Percentiles rank a stretch among this genome's conserved stretches.
Conservation (phyloP, 2,888 invertebrate species). For the Amblyteles armatorius region DNA sequence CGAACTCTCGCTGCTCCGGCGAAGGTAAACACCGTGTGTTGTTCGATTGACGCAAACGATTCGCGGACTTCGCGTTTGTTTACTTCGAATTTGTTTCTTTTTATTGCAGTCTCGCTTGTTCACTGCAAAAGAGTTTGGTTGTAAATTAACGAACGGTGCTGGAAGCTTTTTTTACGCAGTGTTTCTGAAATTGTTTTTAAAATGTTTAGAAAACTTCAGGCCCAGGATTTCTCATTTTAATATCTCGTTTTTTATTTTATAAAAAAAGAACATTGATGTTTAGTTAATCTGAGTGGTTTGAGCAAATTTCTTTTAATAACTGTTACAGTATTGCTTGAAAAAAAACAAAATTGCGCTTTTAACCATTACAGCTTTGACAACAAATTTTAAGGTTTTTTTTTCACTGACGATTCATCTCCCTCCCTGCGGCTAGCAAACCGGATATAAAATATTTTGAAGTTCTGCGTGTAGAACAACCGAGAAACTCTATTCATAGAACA, state of each 20-base stretch:
- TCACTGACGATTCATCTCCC: not conserved
- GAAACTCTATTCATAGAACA: conserved; percentile 51
- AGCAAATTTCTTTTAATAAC: too few relatives aligned
- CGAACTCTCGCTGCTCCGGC: not conserved
- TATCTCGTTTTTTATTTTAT: too few relatives aligned
- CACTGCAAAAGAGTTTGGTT: too few relatives aligned
- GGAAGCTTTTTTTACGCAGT: too few relatives aligned
- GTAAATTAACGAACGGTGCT: too few relatives aligned
- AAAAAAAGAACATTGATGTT: not conserved
- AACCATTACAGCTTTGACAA: not conserved
- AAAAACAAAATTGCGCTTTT: too few relatives aligned
- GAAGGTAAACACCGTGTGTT: conserved; percentile 11
- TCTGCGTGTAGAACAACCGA: not conserved
- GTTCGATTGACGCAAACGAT: not conserved
- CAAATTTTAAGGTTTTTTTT: not conserved
- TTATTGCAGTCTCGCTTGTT: not conserved
- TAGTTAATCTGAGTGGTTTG: not conserved
- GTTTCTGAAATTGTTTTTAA: too few relatives aligned
- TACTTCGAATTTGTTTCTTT: not conserved
- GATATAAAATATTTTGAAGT: conserved; percentile 15
- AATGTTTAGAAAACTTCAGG: too few relatives aligned
- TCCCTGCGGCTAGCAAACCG: not conserved
- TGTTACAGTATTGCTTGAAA: too few relatives aligned
- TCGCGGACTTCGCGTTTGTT: not conserved
- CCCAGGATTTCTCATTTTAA: too few relatives aligned